A percentile compares a stretch with the other conserved stretches of the same genome.
Evolutionary conservation across 2,797 vertebrate genomes (phyloP).

Genomic region (Trematocara caparti): DNA sequence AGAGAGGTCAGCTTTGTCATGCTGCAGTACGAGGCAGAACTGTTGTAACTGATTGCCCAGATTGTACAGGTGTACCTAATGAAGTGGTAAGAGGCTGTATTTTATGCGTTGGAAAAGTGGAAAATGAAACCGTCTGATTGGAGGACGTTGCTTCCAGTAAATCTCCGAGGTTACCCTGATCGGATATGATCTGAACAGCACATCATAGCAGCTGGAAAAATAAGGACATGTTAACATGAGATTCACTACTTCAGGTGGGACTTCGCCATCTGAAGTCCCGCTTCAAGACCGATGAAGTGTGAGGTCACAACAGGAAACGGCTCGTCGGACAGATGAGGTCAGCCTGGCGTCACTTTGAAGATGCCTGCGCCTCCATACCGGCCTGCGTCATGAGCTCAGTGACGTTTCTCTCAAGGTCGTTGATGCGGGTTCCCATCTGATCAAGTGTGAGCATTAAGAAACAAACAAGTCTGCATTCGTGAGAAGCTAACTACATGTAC

Average conservation of each 20-base stretch:
- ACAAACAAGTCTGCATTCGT: background rate
- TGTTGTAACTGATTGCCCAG: background rate
- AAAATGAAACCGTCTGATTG: background rate
- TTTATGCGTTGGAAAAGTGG: background rate
- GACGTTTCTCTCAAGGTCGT: constrained; percentile 83
- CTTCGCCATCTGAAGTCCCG: background rate
- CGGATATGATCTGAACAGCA: background rate
- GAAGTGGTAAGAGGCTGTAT: background rate
- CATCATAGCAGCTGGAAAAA: background rate
- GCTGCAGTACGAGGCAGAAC: background rate
- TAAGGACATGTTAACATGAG: background rate
- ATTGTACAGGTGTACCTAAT: background rate
- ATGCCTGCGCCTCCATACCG: constrained; percentile 73
- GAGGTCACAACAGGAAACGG: background rate
- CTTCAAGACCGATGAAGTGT: background rate
- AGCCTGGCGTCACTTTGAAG: constrained; percentile 46
- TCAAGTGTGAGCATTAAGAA: constrained; percentile 79
- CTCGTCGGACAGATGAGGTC: background rate
- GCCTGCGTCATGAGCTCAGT: constrained; percentile 84
- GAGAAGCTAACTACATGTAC: background rate
- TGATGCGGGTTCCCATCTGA: constrained; percentile 85
- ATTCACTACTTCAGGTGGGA: background rate
- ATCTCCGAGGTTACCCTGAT: background rate
- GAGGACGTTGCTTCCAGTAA: background rate
- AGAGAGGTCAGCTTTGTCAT: background rate